Evolutionary conservation across 1,140 invertebrate species (phyloP).

Genomic region (Drosophila parabipectinata): DNA sequence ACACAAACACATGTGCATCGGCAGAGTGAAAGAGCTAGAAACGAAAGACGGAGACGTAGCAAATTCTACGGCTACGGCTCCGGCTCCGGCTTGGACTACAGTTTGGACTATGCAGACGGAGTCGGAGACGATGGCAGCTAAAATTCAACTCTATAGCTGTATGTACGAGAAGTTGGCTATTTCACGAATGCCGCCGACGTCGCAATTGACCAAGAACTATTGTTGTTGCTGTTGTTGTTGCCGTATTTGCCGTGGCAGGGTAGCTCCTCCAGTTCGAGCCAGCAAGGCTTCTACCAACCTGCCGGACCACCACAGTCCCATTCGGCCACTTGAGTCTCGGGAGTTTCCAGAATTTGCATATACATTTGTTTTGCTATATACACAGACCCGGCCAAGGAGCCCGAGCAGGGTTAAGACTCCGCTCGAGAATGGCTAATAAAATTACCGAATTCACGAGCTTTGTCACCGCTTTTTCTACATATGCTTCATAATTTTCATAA

Average conservation of each 20-base stretch:
- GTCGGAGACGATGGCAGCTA: conserved; percentile 54
- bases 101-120: conserved; percentile 25
- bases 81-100: not conserved
- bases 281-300: not conserved
- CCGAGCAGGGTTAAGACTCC: conserved; percentile 18
- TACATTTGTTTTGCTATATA: conserved; percentile 45
- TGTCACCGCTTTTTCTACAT: conserved; percentile 4
- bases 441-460: conserved; percentile 35
- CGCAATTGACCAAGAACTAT: conserved; percentile 69
- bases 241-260: conserved; percentile 21
- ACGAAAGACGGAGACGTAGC: conserved; percentile 29
- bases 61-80: conserved; percentile 4
- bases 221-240: conserved; percentile 10
- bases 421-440: conserved; percentile 52
- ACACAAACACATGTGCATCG: conserved; percentile 73
- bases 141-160: conserved; percentile 56
- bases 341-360: conserved; percentile 67
- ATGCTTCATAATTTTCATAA: conserved; percentile 1
- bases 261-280: conserved; percentile 16
- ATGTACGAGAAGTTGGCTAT: conserved; percentile 73
- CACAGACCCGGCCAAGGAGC: conserved; percentile 32
- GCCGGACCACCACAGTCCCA: conserved; percentile 34
- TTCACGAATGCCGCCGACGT: conserved; percentile 74
- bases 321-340: conserved; percentile 55
- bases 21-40: conserved; percentile 46